These are phyloP conservation scores for Acleris cristana DNA, from an alignment of 2,888 invertebrate species.

Conservation along the genomic window DNA sequence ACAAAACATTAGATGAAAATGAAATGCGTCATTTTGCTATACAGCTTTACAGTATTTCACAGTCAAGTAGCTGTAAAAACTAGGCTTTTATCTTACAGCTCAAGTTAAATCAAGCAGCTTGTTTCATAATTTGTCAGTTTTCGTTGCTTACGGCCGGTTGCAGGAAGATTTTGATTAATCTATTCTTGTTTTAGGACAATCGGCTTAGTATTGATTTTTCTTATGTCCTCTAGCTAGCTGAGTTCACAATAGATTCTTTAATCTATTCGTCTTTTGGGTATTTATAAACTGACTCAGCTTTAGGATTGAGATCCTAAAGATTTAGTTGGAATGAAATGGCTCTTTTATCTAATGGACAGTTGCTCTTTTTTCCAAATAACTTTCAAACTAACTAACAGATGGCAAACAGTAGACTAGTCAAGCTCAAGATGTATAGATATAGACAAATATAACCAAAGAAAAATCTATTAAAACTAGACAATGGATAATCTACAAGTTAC, in stretches of 20 bases:
- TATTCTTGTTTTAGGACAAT: constrained; percentile 44
- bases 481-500: too few species aligned
- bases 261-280: constrained; percentile 39
- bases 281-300: not conserved
- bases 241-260: constrained; percentile 60
- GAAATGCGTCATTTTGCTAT: constrained; percentile 58
- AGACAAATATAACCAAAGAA: too few species aligned
- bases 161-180: constrained; percentile 40
- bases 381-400: too few species aligned
- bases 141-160: constrained; percentile 29
- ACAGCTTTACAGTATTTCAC: constrained; percentile 20
- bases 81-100: constrained; percentile 18
- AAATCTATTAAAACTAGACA: too few species aligned
- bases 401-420: too few species aligned
- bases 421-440: too few species aligned
- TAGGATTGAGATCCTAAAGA: constrained; percentile 1
- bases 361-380: too few species aligned
- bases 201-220: constrained; percentile 76
- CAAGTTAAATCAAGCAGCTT: constrained; percentile 27
- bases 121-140: constrained; percentile 13
- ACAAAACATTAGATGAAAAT: constrained; percentile 62
- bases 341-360: too few species aligned
- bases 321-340: too few species aligned
- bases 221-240: constrained; percentile 49
- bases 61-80: constrained; percentile 13